Evolutionary conservation across 2,888 invertebrate genomes (phyloP).

Genomic region (Halictus ligatus): DNA sequence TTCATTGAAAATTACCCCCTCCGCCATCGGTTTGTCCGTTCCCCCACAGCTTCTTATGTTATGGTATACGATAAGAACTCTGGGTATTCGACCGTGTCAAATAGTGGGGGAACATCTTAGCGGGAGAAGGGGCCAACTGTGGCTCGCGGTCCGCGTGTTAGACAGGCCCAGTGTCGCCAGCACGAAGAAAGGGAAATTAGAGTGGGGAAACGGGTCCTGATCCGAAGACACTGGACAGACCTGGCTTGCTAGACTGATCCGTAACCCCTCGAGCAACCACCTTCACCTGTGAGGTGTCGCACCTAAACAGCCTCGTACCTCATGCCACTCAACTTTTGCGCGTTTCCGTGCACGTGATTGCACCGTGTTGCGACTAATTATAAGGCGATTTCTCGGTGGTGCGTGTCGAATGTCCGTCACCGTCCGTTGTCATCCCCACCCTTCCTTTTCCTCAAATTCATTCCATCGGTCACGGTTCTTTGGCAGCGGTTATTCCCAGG

Average conservation of each 20-base stretch:
- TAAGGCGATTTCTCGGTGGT: slow-evolving; percentile 71
- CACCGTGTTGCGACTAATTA: slow-evolving; percentile 75
- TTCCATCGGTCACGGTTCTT: slow-evolving; percentile 4
- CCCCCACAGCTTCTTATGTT: no score
- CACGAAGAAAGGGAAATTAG: no score
- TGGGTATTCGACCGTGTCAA: no score
- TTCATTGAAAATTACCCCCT: no score
- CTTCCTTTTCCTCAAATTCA: background rate
- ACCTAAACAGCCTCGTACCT: slow-evolving; percentile 52
- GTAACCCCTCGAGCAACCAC: background rate
- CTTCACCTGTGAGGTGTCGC: slow-evolving; percentile 49
- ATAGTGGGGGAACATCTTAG: no score
- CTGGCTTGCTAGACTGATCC: background rate
- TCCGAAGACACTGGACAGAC: no score
- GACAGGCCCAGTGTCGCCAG: no score
- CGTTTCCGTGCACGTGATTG: slow-evolving; percentile 63
- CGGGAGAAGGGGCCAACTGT: no score
- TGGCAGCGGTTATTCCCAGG: background rate
- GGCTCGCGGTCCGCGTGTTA: no score
- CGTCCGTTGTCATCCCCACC: slow-evolving; percentile 23
- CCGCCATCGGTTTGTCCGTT: no score
- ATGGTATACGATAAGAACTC: no score
- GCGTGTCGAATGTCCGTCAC: slow-evolving; percentile 52
- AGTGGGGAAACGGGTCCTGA: no score
- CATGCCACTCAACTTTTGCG: slow-evolving; percentile 62